Base-by-base conservation (phyloP, 2,797 vertebrate species). In the Yasuhikotakia modesta region DNA sequence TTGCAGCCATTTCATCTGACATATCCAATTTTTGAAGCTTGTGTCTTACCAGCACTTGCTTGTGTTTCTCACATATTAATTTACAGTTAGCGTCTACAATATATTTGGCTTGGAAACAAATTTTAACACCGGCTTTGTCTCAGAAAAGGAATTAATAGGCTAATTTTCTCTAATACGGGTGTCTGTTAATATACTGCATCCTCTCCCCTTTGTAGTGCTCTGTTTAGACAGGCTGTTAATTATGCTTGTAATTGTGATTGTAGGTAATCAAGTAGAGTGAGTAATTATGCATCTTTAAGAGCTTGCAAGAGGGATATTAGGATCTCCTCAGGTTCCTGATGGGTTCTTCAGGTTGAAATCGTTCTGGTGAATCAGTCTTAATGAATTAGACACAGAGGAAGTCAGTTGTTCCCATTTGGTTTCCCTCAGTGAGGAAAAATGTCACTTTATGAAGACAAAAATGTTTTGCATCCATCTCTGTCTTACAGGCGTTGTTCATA, bases 191-290 rank as follows among this genome's bases (percentile, higher is more conserved):
- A 13, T 2, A 1, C 8, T 21, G 16, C 22, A 10, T 45, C 58
- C 10, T 19, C 58, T 68, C 39, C 57, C 27, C 52, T 45, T 57
- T 76, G n/a, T 60, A 76, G 17, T 22, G 45, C 75, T 82, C 22
- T 79, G 71, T 82, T 82, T 71, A 80, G 70, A 78, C 61, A 75
- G 52, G 77, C 79, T 79, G 64, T 75, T 81, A 60, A 79, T 79
- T 78, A 35, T 76, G 55, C 77, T 73, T 78, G 48, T 81, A 74
- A 67, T 72, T 65, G 61, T 24, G 63, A 77, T 70, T 76, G 67
- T 74, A 79, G 50, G 60, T 79, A 70, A 79, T 83, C 55, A 63
- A 43, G 53, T 78, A 55, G 63, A 80, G 43, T 67, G 73, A 76
- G 76, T 79, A 82, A 76, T 85, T 83, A 78, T 21, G 30, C 16